phyloP scores from a whole-genome alignment of 2,888 invertebrate genomes.

The Chirona hameri region DNA sequence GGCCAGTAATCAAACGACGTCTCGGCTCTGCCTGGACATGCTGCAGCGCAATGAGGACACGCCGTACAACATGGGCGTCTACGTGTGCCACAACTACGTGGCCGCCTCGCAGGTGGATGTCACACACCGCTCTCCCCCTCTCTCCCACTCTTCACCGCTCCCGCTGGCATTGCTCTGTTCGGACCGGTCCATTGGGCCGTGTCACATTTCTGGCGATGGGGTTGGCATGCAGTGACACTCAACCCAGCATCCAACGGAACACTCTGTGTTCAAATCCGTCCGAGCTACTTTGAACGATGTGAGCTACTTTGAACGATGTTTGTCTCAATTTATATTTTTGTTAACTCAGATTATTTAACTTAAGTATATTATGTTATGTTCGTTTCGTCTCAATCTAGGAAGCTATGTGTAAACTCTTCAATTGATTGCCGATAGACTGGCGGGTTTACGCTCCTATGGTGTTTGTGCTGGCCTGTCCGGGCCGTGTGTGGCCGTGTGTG shows the following conservation, averaged over 20 bases:
- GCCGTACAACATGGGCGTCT: slow-evolving; percentile 66
- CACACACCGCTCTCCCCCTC: not conserved
- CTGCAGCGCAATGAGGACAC: slow-evolving; percentile 65
- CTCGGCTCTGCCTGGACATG: slow-evolving; percentile 70
- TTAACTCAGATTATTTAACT: no score
- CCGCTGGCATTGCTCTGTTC: not conserved
- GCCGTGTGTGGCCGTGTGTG: not conserved
- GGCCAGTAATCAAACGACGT: slow-evolving; percentile 52
- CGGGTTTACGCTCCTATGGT: no score
- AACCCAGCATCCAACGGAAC: no score
- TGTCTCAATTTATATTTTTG: no score
- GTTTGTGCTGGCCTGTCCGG: not conserved
- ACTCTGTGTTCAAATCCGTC: not conserved
- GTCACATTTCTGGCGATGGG: no score
- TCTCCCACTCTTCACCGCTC: not conserved
- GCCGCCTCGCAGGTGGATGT: slow-evolving; percentile 59
- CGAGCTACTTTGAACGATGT: not conserved
- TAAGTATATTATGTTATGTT: no score
- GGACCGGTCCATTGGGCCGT: not conserved
- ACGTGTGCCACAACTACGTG: slow-evolving; percentile 65
- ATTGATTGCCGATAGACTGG: no score
- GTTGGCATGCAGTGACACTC: no score
- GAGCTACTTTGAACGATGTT: no score
- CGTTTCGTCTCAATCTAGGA: no score
- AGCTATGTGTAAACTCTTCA: no score